Evolutionary conservation across 1,140 invertebrate genomes (phyloP).

Genomic region (Tetranychus urticae): DNA sequence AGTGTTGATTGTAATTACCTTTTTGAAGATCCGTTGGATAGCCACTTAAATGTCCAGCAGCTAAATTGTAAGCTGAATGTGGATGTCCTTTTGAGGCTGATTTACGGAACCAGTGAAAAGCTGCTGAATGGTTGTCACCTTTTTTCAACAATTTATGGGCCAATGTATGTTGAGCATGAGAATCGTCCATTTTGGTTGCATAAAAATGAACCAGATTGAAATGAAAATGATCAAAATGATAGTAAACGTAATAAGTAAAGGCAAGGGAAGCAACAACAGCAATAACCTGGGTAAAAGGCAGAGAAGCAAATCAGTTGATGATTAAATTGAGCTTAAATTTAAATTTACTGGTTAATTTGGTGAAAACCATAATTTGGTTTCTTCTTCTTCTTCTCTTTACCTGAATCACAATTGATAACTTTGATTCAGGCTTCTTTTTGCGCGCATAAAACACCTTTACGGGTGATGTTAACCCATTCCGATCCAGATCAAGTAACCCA

Average conservation of each 20-base stretch:
- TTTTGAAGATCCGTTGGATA: constrained; percentile 16
- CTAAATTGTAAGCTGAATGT: constrained; percentile 30
- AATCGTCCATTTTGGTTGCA: constrained; percentile 25
- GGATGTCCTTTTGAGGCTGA: constrained; percentile 30
- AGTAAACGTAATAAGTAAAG: constrained; percentile 24
- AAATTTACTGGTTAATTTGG: not conserved
- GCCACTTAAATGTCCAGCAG: constrained; percentile 29
- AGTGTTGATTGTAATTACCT: constrained; percentile 24
- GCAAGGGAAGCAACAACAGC: constrained; percentile 14
- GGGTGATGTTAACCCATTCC: not conserved
- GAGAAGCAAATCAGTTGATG: not conserved
- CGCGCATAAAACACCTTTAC: not conserved
- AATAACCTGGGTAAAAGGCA: constrained; percentile 14
- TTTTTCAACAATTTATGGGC: constrained; percentile 27
- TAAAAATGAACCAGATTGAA: constrained; percentile 27
- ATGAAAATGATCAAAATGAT: constrained; percentile 29
- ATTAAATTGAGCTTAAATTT: not conserved
- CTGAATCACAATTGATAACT: not conserved
- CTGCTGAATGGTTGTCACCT: constrained; percentile 14
- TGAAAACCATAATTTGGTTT: not conserved
- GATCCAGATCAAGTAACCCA: not conserved
- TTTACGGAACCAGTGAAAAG: constrained; percentile 29
- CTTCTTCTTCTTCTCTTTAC: not conserved
- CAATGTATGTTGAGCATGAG: constrained; percentile 27
- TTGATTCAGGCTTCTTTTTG: not conserved